These are phyloP conservation scores for Enteromius treurensis DNA, from an alignment of 2,797 vertebrate species.

Conservation along the genomic window DNA sequence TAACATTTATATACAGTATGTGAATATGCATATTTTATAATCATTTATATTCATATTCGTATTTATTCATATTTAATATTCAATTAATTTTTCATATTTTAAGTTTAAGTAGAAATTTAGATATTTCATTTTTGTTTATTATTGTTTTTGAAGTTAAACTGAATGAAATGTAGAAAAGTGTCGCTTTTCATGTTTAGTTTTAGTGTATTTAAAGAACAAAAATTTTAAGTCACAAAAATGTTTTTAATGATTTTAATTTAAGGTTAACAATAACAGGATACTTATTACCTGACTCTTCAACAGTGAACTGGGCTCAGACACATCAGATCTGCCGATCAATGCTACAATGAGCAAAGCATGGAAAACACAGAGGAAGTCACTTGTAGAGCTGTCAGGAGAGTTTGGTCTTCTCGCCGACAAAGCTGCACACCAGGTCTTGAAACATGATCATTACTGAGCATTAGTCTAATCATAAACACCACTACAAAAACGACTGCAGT, in stretches of 20 bases:
- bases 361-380: constrained; percentile 80
- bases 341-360: constrained; percentile 66
- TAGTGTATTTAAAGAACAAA: background rate
- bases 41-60: background rate
- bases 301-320: constrained; percentile 77
- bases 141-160: background rate
- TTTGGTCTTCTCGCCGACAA: constrained; percentile 83
- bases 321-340: constrained; percentile 31
- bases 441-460: background rate
- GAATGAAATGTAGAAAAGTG: background rate
- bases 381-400: constrained; percentile 83
- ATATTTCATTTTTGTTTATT: background rate
- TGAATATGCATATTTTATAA: background rate
- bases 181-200: background rate
- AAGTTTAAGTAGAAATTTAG: background rate
- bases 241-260: background rate
- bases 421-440: constrained; percentile 80
- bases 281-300: constrained; percentile 42
- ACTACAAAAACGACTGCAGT: background rate
- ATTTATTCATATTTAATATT: background rate
- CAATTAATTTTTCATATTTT: background rate
- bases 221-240: background rate
- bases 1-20: background rate
- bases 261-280: background rate
- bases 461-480: background rate